These are phyloP conservation scores for Phocides pigmalion DNA, from an alignment of 1,140 invertebrate genomes.

Conservation along the genomic window DNA sequence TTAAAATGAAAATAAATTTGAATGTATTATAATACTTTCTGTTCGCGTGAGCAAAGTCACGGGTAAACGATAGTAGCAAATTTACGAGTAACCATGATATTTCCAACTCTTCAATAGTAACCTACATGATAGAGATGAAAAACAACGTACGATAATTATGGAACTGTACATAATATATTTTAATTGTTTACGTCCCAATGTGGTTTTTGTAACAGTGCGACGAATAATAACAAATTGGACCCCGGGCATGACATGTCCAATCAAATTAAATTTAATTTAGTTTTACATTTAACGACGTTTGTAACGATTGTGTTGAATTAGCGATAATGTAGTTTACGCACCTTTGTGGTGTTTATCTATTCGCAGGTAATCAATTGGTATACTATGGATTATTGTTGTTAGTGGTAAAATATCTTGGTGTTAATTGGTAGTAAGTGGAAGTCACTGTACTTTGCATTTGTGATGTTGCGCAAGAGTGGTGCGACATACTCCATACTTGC, in stretches of 20 bases:
- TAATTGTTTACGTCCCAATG: slow-evolving; percentile 69
- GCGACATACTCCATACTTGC: no score
- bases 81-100: no score
- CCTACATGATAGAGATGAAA: slow-evolving; percentile 4
- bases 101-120: neutral
- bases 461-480: no score
- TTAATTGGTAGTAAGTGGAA: no score
- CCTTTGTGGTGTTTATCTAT: slow-evolving; percentile 20
- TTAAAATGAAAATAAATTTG: no score
- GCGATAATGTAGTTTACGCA: slow-evolving; percentile 26
- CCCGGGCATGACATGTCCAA: slow-evolving; percentile 53
- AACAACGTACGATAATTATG: slow-evolving; percentile 46
- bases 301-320: slow-evolving; percentile 43
- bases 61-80: no score
- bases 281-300: slow-evolving; percentile 47
- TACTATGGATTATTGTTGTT: no score
- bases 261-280: slow-evolving; percentile 63
- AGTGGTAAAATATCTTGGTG: no score
- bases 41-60: no score
- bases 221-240: slow-evolving; percentile 65
- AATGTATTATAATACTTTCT: no score
- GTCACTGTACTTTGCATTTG: no score
- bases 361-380: neutral
- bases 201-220: slow-evolving; percentile 56
- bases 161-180: slow-evolving; percentile 58